Percentiles rank a stretch among this genome's conserved stretches.
These are phyloP conservation scores for Drosophila bunnanda DNA, from an alignment of 2,888 invertebrate genomes.

Conservation along the genomic window DNA sequence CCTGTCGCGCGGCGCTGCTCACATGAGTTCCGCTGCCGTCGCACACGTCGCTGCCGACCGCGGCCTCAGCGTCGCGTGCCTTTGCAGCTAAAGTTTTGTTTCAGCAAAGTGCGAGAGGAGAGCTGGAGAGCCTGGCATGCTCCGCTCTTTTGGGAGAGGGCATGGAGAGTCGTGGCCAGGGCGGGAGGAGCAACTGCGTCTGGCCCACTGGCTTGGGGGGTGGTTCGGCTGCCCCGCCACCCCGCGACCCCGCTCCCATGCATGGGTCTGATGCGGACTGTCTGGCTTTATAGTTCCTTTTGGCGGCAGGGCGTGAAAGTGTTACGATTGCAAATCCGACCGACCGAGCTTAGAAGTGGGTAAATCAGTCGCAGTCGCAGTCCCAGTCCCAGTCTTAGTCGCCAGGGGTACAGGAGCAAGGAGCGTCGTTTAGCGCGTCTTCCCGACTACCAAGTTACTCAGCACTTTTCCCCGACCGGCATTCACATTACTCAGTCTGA, in stretches of 20 bases:
- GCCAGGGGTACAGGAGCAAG: not conserved
- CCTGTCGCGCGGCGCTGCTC: conserved; percentile 75
- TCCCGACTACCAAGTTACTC: not conserved
- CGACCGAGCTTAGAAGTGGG: conserved; percentile 74
- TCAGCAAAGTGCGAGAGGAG: conserved; percentile 10
- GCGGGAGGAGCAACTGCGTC: conserved; percentile 57
- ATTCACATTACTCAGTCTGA: not conserved
- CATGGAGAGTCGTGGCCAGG: conserved; percentile 31
- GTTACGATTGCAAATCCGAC: conserved; percentile 74
- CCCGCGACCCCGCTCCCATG: not conserved
- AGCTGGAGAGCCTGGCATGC: not conserved
- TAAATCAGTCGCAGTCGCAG: conserved; percentile 55
- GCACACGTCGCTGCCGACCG: conserved; percentile 62
- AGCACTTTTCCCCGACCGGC: not conserved
- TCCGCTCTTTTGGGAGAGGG: conserved; percentile 56
- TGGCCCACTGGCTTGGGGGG: conserved; percentile 29
- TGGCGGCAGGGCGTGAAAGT: conserved; percentile 66
- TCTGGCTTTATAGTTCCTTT: conserved; percentile 60
- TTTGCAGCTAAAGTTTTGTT: conserved; percentile 57
- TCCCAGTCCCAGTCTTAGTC: conserved; percentile 5
- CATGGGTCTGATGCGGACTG: conserved; percentile 6
- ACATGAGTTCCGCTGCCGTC: conserved; percentile 48
- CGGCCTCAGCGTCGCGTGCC: conserved; percentile 68
- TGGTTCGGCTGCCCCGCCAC: not conserved
- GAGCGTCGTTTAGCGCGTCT: not conserved